Conservation (phyloP, 2,797 vertebrate species). For the Anguilla obscura region DNA sequence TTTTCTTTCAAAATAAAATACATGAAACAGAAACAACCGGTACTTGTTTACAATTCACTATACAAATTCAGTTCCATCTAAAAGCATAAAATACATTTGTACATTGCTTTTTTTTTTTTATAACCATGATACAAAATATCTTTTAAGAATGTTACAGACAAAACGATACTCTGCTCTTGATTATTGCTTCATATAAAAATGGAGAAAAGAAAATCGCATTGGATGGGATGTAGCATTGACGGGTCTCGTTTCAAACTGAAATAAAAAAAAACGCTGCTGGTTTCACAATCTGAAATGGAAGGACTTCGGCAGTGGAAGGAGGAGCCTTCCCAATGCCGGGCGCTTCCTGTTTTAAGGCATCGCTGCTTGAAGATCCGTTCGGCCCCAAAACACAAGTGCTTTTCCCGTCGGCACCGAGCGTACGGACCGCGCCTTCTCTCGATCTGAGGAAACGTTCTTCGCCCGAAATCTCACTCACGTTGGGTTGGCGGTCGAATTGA, state of each 20-base stretch:
- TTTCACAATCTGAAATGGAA: conserved; percentile 71
- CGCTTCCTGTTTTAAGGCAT: conserved; percentile 71
- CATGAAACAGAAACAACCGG: conserved; percentile 72
- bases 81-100: conserved; percentile 88
- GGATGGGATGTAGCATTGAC: conserved; percentile 44
- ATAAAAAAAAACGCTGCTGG: conserved; percentile 51
- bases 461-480: not conserved
- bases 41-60: conserved; percentile 80
- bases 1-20: conserved; percentile 53
- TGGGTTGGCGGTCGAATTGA: not conserved
- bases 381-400: conserved; percentile 37
- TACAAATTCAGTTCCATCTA: conserved; percentile 83
- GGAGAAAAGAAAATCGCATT: not conserved
- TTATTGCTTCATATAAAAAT: conserved; percentile 72
- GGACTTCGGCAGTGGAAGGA: conserved; percentile 65
- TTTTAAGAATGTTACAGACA: conserved; percentile 63
- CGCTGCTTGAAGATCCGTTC: conserved; percentile 68
- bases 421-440: not conserved
- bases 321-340: conserved; percentile 8
- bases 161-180: conserved; percentile 45
- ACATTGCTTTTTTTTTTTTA: conserved; percentile 63
- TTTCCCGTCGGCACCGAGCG: not conserved
- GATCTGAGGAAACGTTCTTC: not conserved
- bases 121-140: conserved; percentile 69
- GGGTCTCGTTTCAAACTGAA: conserved; percentile 48